phyloP scores from a whole-genome alignment of 1,140 invertebrate species.

The Drosophila mojavensis region DNA sequence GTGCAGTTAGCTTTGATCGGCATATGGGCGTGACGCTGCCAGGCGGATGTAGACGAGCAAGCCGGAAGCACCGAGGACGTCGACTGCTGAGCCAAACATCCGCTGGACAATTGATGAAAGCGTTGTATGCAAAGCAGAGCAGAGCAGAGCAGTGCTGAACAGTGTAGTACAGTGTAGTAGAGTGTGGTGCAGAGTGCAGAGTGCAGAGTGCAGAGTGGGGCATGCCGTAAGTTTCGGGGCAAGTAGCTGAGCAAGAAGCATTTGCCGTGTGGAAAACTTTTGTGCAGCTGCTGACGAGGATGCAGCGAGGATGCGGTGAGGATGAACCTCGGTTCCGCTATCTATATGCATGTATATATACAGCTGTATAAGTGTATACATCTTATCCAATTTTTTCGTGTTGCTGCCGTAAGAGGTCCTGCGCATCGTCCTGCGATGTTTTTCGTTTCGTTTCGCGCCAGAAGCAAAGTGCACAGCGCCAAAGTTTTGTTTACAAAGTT shows the following conservation, averaged over 20 bases:
- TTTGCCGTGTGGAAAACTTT: constrained; percentile 77
- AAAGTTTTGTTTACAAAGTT: constrained; percentile 83
- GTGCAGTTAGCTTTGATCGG: constrained; percentile 78
- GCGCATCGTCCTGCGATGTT: constrained; percentile 71
- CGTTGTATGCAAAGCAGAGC: constrained; percentile 58
- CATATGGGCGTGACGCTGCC: constrained; percentile 34
- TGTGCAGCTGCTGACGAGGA: constrained; percentile 67
- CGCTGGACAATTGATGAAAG: constrained; percentile 80
- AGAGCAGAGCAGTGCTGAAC: constrained; percentile 14
- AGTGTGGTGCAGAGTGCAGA: neutral
- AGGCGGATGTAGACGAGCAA: constrained; percentile 24
- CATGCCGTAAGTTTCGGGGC: constrained; percentile 37
- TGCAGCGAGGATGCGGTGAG: constrained; percentile 4
- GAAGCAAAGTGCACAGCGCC: constrained; percentile 70
- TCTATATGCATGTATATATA: constrained; percentile 4
- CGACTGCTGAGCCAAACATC: constrained; percentile 69
- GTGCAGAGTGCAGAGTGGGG: neutral
- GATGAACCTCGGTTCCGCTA: constrained; percentile 18
- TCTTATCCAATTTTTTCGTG: constrained; percentile 25
- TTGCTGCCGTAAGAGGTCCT: constrained; percentile 49
- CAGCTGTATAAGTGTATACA: neutral
- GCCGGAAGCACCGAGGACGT: constrained; percentile 26
- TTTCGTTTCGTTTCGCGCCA: constrained; percentile 68
- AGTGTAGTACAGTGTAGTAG: constrained; percentile 9
- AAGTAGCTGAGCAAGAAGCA: constrained; percentile 62